phyloP scores from a whole-genome alignment of 2,113 vertebrate species.

The Neoarius graeffei region DNA sequence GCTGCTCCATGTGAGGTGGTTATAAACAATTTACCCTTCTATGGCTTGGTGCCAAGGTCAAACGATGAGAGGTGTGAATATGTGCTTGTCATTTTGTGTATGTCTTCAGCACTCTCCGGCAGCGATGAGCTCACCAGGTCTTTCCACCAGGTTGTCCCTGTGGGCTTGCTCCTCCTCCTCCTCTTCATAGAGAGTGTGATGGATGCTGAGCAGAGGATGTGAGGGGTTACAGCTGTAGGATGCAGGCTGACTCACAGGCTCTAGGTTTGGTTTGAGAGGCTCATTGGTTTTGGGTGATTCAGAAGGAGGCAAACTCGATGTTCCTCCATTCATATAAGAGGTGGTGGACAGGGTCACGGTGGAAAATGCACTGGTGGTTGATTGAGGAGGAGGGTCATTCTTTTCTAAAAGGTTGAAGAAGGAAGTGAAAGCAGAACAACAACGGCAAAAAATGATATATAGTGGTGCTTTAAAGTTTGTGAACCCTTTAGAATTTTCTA shows the following conservation, averaged over 20 bases:
- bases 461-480: too few species aligned
- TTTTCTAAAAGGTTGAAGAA: conserved; percentile 63
- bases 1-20: neutral
- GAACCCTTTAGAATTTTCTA: too few species aligned
- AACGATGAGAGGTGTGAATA: conserved; percentile 4
- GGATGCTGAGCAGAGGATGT: conserved; percentile 74
- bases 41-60: conserved; percentile 19
- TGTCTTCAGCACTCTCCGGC: conserved; percentile 75
- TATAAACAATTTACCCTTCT: conserved; percentile 10
- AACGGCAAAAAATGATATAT: neutral
- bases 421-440: neutral
- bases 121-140: conserved; percentile 73
- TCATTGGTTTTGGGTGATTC: conserved; percentile 58
- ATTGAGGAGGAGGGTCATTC: conserved; percentile 68
- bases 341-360: conserved; percentile 67
- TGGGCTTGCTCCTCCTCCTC: conserved; percentile 67
- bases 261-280: conserved; percentile 56
- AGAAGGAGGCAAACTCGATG: conserved; percentile 68
- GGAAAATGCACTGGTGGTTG: conserved; percentile 69
- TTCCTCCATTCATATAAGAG: conserved; percentile 70
- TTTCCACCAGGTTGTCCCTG: conserved; percentile 67
- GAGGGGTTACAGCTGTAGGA: conserved; percentile 66
- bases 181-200: conserved; percentile 73
- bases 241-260: conserved; percentile 59
- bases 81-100: neutral